Base-by-base conservation (phyloP, 2,888 invertebrate genomes). In the Opisthograptis luteolata region DNA sequence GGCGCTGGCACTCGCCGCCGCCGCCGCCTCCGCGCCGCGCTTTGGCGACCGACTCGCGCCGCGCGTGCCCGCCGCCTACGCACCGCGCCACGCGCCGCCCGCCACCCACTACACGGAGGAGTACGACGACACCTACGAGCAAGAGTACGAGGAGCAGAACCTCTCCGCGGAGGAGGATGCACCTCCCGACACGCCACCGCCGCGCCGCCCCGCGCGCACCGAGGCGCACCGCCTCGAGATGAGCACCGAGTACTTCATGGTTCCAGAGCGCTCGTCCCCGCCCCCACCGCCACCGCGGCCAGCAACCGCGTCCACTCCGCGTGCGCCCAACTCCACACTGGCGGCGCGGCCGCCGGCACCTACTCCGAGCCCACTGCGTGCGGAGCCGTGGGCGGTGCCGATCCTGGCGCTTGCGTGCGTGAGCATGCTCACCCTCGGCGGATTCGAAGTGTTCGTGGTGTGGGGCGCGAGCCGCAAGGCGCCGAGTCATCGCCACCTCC, bases 311-410 rank as follows among this genome's bases (percentile, higher is more conserved):
- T 62, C 70, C 12, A 62, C 74, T 8, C 70, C 67, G 24, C 76
- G 62, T 66, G 84, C 64, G 3, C 22, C 43, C 19, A 84, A 84
- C 63, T 64, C 80, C 37, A 74, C 81, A 48, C 59, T 75, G 12
- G 14, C 34, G 40, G 61, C 71, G 62, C 56, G 69, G 40, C 54
- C 65, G 20, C 52, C 81, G 44, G 73, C 76, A 4, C 65, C 76
- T 34, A 76, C 74, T 13, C 60, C 76, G 5, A 80, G 84, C 3
- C 84, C 92, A 40, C 81, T 95, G 36, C 91, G 96, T 43, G 91
- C 94, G 60, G 96, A 97, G 76, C 93, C 96, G 12, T 98, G 98
- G 98, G 97, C 97, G 24, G 94, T 97, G 60, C 97, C 98, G 1
- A 93, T 98, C 41, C 92, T 98, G 48, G 95, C 96, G 10, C 92